Conservation (phyloP, 1,140 invertebrate species). For the Probaryconus sp. region DNA sequence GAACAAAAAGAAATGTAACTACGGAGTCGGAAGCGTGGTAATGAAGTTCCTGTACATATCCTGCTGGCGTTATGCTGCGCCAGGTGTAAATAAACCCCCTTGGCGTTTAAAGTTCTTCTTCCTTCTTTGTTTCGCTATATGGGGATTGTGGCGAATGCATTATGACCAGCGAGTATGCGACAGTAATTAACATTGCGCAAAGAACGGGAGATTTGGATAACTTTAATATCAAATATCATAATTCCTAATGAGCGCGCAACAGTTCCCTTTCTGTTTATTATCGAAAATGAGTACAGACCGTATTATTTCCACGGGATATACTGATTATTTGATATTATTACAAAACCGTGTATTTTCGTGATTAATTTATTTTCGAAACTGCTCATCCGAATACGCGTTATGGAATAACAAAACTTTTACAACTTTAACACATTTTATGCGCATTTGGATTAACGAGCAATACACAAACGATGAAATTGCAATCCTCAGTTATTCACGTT, state of each 20-base stretch:
- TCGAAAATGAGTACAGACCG: too few species aligned
- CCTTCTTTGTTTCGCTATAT: conserved; percentile 5
- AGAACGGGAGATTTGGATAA: neutral
- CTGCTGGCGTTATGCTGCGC: conserved; percentile 8
- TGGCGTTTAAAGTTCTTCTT: conserved; percentile 8
- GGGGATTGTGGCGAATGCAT: conserved; percentile 6
- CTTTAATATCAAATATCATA: conserved; percentile 49
- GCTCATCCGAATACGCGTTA: too few species aligned
- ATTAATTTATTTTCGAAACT: too few species aligned
- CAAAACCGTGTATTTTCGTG: too few species aligned
- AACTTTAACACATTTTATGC: too few species aligned
- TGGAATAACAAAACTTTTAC: too few species aligned
- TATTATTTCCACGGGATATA: neutral
- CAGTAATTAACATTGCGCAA: conserved; percentile 35
- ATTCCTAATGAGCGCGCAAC: conserved; percentile 38
- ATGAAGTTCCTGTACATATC: conserved; percentile 29
- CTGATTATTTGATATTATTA: neutral
- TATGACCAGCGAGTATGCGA: neutral
- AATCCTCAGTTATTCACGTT: too few species aligned
- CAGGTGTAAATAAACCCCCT: conserved; percentile 43
- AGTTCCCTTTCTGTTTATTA: neutral
- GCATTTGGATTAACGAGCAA: too few species aligned
- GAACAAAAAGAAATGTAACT: conserved; percentile 15
- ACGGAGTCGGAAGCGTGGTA: conserved; percentile 19
- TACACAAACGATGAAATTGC: too few species aligned